phyloP scores from a whole-genome alignment of 2,113 vertebrate species.

The Eira barbara region DNA sequence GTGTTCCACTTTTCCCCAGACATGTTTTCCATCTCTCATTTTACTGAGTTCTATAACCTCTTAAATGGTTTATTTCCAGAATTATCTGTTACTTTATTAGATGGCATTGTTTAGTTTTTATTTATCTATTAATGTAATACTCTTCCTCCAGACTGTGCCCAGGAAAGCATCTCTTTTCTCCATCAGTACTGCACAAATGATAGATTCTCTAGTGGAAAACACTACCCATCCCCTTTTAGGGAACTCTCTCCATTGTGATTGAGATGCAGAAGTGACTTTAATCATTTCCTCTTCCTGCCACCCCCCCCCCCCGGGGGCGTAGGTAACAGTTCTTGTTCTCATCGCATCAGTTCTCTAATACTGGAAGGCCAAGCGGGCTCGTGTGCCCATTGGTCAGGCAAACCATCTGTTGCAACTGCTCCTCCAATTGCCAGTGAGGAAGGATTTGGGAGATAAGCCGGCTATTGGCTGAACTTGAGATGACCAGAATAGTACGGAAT shows the following conservation, averaged over 20 bases:
- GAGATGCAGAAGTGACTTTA: not conserved
- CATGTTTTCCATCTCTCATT: not conserved
- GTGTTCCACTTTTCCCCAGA: not conserved
- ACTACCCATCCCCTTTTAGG: not conserved
- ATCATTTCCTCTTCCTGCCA: not conserved
- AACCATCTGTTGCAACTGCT: not conserved
- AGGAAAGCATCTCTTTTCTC: not conserved
- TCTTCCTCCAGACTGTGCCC: not conserved
- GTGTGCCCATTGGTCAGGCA: not conserved
- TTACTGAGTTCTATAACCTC: not conserved
- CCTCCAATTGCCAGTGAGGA: not conserved
- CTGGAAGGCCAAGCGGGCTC: not conserved
- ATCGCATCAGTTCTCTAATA: not conserved
- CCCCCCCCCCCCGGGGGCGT: rapidly evolving
- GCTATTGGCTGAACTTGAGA: not conserved
- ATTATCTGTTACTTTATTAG: not conserved
- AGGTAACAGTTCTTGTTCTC: not conserved
- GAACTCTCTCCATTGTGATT: not conserved
- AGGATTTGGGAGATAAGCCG: not conserved
- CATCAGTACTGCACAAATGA: not conserved
- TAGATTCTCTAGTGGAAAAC: not conserved
- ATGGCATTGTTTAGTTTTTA: not conserved
- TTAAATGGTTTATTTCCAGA: not conserved
- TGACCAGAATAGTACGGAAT: not conserved
- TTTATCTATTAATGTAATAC: not conserved